Evolutionary conservation across 2,888 invertebrate genomes (phyloP), one percentile per base, ranked within the genome.

Genomic region (Heliconius ethilla): DNA sequence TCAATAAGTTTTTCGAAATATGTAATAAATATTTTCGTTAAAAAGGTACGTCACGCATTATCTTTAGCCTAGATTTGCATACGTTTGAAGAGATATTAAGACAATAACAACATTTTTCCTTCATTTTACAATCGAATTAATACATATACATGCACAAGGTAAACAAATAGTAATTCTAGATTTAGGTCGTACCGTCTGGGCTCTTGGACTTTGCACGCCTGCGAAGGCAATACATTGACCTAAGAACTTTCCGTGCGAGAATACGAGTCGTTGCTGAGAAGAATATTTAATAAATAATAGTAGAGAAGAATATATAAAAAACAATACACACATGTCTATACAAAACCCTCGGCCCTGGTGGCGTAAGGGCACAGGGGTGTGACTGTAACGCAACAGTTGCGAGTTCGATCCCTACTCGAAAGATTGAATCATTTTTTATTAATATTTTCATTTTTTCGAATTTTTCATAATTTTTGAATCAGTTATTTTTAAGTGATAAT

Each of bases 171-270:
- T 40, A 29, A 77, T 55, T 77, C 75, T 66, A 75, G 81, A 89
- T 86, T 83, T 92, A 79, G 91, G 92, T 89, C 92, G 89, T 77
- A 79, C 81, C 83, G 93, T 93, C 93, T 93, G 88, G 86, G 75
- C 83, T 72, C 27, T 79, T 82, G 92, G 79, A 91, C 92, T 92
- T 92, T 91, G 92, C 69, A 84, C 91, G 91, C 90, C 92, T 89
- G 86, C 85, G 70, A 65, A 63, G 72, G 51, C 79, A 75, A 81
- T 77, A 77, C 82, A 79, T 79, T 76, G 78, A 75, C 77, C 75
- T 33, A 67, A 80, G 69, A 82, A 78, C 70, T 78, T 82, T 80
- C 79, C 82, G 80, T 67, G 79, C 67, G 62, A 25, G 79, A 81
- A 77, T 79, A 76, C 79, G 37, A 40, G 67, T 76, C 70, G 74